These are phyloP conservation scores for Myotis lucifugus DNA, from an alignment of 2,113 vertebrate species.

Conservation along the genomic window DNA sequence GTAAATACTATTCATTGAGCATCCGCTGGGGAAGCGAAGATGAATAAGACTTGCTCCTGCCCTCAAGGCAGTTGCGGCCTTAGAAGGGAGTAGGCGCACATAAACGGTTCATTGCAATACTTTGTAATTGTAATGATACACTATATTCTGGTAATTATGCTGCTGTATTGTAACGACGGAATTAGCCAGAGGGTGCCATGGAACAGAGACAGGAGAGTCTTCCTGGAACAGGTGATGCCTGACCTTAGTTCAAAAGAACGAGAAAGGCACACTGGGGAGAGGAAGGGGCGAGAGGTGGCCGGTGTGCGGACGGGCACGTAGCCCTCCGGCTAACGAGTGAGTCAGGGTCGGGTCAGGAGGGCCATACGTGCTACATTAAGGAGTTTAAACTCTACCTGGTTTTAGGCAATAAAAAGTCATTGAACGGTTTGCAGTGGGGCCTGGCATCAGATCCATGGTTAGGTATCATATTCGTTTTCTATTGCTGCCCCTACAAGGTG, in stretches of 20 bases:
- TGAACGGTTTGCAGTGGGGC: background rate
- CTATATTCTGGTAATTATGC: background rate
- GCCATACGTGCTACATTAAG: accelerated
- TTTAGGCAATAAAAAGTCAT: background rate
- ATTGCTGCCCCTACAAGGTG: background rate
- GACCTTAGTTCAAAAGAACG: background rate
- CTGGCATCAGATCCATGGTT: background rate
- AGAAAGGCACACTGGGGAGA: background rate
- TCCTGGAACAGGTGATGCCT: background rate
- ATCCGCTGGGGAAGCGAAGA: background rate
- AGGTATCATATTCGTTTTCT: background rate
- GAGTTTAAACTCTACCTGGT: background rate
- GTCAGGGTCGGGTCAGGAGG: background rate
- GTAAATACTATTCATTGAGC: background rate
- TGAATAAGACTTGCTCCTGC: background rate
- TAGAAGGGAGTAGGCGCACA: background rate
- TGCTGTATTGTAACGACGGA: background rate
- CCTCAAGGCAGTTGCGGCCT: background rate
- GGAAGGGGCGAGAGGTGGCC: background rate
- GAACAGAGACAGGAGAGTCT: background rate
- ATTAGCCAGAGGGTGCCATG: background rate
- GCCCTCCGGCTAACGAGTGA: background rate
- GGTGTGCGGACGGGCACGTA: background rate
- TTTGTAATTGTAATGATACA: background rate
- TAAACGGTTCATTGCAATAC: background rate